Evolutionary conservation across 2,888 invertebrate genomes (phyloP).

Genomic region (Zygaena filipendulae): DNA sequence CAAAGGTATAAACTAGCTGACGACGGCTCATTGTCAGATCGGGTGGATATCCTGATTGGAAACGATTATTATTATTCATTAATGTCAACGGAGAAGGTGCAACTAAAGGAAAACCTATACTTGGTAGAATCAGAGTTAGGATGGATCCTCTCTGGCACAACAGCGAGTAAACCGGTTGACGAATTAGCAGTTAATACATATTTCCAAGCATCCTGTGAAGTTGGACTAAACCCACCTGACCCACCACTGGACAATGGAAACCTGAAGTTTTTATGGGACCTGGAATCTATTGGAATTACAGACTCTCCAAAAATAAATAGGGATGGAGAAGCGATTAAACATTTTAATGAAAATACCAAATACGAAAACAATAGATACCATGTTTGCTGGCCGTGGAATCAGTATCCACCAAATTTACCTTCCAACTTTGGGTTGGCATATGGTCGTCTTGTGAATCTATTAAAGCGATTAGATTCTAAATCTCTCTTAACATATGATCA

Average conservation of each 20-base stretch:
- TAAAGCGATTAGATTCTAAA: slow-evolving; percentile 5
- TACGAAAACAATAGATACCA: too few relatives aligned
- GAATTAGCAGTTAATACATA: too few relatives aligned
- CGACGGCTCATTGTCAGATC: slow-evolving; percentile 10
- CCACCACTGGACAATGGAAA: slow-evolving; percentile 8
- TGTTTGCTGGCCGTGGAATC: slow-evolving; percentile 16
- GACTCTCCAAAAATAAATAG: slow-evolving; percentile 9
- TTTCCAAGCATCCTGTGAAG: too few relatives aligned
- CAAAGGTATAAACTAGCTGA: slow-evolving; percentile 16
- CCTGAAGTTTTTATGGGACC: not conserved
- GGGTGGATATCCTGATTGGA: slow-evolving; percentile 14
- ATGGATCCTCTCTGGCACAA: slow-evolving; percentile 16
- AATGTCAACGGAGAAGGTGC: slow-evolving; percentile 10
- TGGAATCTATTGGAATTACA: slow-evolving; percentile 1
- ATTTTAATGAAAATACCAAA: slow-evolving; percentile 14
- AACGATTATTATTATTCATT: slow-evolving; percentile 18
- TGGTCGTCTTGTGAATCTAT: slow-evolving; percentile 11
- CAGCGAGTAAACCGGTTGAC: too few relatives aligned
- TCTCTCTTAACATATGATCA: slow-evolving; percentile 4
- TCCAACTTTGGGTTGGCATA: slow-evolving; percentile 13
- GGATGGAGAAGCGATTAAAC: slow-evolving; percentile 14
- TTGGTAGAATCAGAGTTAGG: slow-evolving; percentile 16
- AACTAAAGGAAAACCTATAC: slow-evolving; percentile 11
- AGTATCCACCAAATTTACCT: slow-evolving; percentile 12
- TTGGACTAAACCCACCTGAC: slow-evolving; percentile 13